These are phyloP conservation scores for Tychaedon coryphoeus DNA, from an alignment of 2,113 vertebrate genomes.

Conservation along the genomic window DNA sequence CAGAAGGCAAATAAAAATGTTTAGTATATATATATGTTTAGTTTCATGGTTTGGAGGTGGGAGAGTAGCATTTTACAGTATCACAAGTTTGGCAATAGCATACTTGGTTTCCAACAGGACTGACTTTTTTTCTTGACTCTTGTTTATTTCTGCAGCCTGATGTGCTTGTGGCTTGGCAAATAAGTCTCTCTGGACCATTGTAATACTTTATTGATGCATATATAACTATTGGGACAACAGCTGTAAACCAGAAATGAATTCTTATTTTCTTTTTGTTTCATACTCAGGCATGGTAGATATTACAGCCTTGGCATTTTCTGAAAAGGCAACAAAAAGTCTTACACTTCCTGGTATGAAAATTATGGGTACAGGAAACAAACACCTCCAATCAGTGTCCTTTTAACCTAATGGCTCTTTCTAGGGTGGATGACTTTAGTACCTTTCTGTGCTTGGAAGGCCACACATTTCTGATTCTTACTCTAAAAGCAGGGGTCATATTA, in stretches of 20 bases:
- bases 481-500: constrained; percentile 25
- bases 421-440: not conserved
- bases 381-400: constrained; percentile 4
- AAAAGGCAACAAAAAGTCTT: constrained; percentile 18
- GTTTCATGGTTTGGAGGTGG: not conserved
- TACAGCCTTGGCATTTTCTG: constrained; percentile 26
- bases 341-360: constrained; percentile 29
- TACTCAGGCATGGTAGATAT: not conserved
- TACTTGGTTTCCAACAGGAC: not conserved
- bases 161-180: constrained; percentile 57
- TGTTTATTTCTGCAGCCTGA: constrained; percentile 39
- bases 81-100: not conserved
- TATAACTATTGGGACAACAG: constrained; percentile 33
- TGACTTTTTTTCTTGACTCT: constrained; percentile 15
- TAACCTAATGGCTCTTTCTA: not conserved
- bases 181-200: constrained; percentile 23
- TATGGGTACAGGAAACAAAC: constrained; percentile 18
- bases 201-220: constrained; percentile 31
- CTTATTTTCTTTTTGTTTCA: constrained; percentile 49
- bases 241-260: constrained; percentile 52
- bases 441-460: constrained; percentile 5
- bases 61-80: not conserved
- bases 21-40: not conserved
- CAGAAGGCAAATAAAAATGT: not conserved
- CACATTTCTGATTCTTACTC: not conserved